Base-by-base conservation (phyloP, 1,140 invertebrate species). In the Drosophila lowei region DNA sequence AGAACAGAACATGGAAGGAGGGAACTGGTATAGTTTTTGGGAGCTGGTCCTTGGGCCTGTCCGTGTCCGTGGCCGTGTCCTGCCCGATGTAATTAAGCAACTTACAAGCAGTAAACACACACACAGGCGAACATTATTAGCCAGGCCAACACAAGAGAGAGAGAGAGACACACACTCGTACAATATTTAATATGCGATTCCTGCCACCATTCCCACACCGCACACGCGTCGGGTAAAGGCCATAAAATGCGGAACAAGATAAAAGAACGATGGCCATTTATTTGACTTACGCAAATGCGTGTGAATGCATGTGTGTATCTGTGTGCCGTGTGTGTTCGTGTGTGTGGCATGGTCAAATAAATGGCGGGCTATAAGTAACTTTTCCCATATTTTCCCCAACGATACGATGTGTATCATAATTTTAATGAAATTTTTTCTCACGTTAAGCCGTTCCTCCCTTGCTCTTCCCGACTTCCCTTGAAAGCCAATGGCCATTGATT, bases 121-220 rank as follows among this genome's bases (percentile, higher is more conserved):
- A 53, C 9, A 42, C 46, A 61, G 34, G 16, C 34, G 41, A 42
- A 55, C 52, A 61, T 73, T 84, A 85, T 85, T 84, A 80, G 80
- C 84, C 64, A 43, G 62, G 68, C 28, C 61, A 23, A 30, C 28
- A 73, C 60, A 64, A 34, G 30, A 34, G 30, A 34, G 8, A 9
- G 30, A 42, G 18, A 41, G 34, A 42, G 28, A 52, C 43, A 52
- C 70, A 53, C 43, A 34, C 9, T 34, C 9, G 9, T 81, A 53
- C 57, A 85, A 86, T 88, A 86, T 86, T 86, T 78, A 86, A 88
- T 86, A 86, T 86, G 77, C 77, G 73, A 81, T 78, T 77, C 86
- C 80, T 73, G 80, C 80, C 80, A 86, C 77, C 80, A 77, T 66
- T 85, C 75, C 62, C 63, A 77, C 78, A 81, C 66, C 53, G 46